phyloP scores from a whole-genome alignment of 2,888 invertebrate genomes.

The Metallyticus violacea region DNA sequence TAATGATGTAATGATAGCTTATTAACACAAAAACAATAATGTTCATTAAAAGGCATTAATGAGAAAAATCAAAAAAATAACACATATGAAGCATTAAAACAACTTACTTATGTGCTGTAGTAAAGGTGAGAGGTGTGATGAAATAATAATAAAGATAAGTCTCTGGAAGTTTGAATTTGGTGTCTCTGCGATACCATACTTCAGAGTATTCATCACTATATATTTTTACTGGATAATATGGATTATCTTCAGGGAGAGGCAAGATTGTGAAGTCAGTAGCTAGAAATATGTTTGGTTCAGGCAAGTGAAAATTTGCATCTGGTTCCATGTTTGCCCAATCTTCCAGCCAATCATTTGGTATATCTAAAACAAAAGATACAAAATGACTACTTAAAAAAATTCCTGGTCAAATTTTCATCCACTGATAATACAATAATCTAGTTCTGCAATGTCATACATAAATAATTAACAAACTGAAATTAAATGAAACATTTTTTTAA shows the following conservation, averaged over 20 bases:
- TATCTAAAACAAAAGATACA: constrained; percentile 46
- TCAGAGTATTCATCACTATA: constrained; percentile 57
- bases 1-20: too few species aligned
- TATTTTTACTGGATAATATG: constrained; percentile 57
- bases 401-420: background rate
- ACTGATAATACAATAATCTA: background rate
- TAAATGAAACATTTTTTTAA: too few species aligned
- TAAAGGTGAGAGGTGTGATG: constrained; percentile 62
- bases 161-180: constrained; percentile 76
- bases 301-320: constrained; percentile 61
- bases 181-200: constrained; percentile 82
- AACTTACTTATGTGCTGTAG: constrained; percentile 64
- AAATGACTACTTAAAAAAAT: background rate
- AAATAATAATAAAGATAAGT: constrained; percentile 72
- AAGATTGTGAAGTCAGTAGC: constrained; percentile 66
- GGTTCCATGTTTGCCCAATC: constrained; percentile 60
- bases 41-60: too few species aligned
- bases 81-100: background rate
- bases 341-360: constrained; percentile 61
- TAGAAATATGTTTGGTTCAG: constrained; percentile 69
- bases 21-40: too few species aligned
- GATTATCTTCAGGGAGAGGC: constrained; percentile 44
- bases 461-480: too few species aligned
- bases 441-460: background rate
- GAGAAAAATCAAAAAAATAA: too few species aligned